Evolutionary conservation across 2,888 invertebrate species (phyloP), one percentile per base, ranked within the genome.

Genomic region (Ophraella communa): DNA sequence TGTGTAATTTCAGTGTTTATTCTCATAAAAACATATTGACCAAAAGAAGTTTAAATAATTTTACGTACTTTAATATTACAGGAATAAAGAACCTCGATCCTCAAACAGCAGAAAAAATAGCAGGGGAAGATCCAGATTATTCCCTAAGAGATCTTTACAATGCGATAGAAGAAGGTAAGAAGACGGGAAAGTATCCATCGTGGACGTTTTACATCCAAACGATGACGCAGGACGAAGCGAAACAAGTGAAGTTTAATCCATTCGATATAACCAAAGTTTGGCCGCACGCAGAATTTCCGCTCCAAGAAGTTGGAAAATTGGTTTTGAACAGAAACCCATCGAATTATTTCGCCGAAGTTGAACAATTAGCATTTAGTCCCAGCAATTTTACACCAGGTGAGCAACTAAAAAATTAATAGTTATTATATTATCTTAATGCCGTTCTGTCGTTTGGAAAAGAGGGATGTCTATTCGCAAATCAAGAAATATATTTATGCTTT

Each of bases 261-360:
- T 96, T 96, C 81, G 96, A 96, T 80, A 79, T 94, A 63, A 75
- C 75, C 20, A 75, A 74, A 67, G 83, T 94, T 17, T 96, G 96
- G 96, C 88, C 94, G 0, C 94, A 95, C 68, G 82, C 83, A 17
- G 92, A 94, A 0, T 95, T 85, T 81, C 96, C 96, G 2, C 83
- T 96, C 69, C 91, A 93, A 66, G 91, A 89, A 8, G 94, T 95
- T 0, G 96, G 96, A 1, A 90, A 89, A 80, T 76, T 96, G 69
- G 90, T 91, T 1, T 84, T 96, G 58, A 91, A 96, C 81, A 87
- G 89, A 66, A 96, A 96, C 80, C 95, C 96, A 0, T 88, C 87
- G 70, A 95, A 95, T 81, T 96, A 95, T 81, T 96, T 95, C 80
- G 88, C 93, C 39, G 95, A 96, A 81, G 91, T 96, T 44, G 96